Evolutionary conservation across 2,888 invertebrate genomes (phyloP), one percentile per base, ranked within the genome.

Genomic region (Poecilus cupreus): DNA sequence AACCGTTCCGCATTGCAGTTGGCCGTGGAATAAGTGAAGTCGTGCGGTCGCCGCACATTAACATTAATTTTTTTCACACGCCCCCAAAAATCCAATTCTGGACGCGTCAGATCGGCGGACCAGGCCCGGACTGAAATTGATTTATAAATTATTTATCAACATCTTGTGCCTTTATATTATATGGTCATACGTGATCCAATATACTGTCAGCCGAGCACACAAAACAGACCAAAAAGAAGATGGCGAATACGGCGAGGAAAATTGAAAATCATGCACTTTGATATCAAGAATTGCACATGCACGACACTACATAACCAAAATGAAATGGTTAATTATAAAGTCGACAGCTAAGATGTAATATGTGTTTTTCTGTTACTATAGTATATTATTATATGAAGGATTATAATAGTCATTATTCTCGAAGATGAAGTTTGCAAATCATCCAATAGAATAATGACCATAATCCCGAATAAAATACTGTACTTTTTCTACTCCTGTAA

Each of bases 111-210:
- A 16, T 68, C 32, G 26, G 20, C 22, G 8, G 8, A 60, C 26
- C 64, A 68, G 37, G 64, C 32, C 18, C 64, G 64, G 37, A 68
- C 18, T 68, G 64, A 74, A 74, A 74, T 74, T 74, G 74, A 74
- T 74, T 74, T 74, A 74, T 74, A 74, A 74, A 74, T 74, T 51
- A 74, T 74, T 74, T 74, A 74, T 74, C 74, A 72, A 72, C 60
- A 68, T 60, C 60, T 24, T 64, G 37, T 26, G 32, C 5, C 60
- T 68, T 68, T 37, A 68, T 68, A 68, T 37, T 68, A 68, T 68
- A 68, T 49, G 74, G 74, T 74, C 46, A 74, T 51, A 74, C 74
- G 74, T 74, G 74, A 74, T 26, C 26, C 49, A 74, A 74, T 49
- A 74, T 74, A 37, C 60, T 60, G 60, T 22, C 13, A 13, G 20